These are phyloP conservation scores for Hydriomena furcata DNA, from an alignment of 2,888 invertebrate genomes.

Conservation along the genomic window DNA sequence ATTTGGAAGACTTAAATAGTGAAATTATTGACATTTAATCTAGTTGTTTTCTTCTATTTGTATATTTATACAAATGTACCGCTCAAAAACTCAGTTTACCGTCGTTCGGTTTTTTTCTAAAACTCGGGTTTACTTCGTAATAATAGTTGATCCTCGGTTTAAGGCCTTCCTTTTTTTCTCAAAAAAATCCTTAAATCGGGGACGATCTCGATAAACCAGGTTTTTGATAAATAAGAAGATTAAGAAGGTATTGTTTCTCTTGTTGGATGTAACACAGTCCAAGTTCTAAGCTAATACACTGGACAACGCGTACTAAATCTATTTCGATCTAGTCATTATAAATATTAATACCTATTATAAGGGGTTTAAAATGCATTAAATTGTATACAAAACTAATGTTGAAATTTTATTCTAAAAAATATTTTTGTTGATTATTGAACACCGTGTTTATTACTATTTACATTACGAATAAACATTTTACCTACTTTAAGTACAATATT, in stretches of 20 bases:
- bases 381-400: constrained; percentile 62
- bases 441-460: constrained; percentile 54
- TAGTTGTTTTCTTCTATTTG: no score
- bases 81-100: no score
- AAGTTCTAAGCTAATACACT: constrained; percentile 28
- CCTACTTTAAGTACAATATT: not conserved
- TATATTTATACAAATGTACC: no score
- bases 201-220: no score
- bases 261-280: constrained; percentile 15
- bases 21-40: no score
- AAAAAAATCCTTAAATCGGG: no score
- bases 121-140: no score
- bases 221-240: no score
- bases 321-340: constrained; percentile 45
- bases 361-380: constrained; percentile 59
- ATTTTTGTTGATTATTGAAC: constrained; percentile 55
- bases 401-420: constrained; percentile 50
- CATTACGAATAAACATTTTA: constrained; percentile 34
- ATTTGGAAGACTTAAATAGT: not conserved
- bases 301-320: constrained; percentile 30
- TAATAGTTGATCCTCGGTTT: no score
- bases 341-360: constrained; percentile 31
- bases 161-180: no score
- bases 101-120: no score
- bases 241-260: no score